A percentile compares a stretch with the other conserved stretches of the same genome.
These are phyloP conservation scores for Alfaro cultratus DNA, from an alignment of 2,797 vertebrate species.

Conservation along the genomic window DNA sequence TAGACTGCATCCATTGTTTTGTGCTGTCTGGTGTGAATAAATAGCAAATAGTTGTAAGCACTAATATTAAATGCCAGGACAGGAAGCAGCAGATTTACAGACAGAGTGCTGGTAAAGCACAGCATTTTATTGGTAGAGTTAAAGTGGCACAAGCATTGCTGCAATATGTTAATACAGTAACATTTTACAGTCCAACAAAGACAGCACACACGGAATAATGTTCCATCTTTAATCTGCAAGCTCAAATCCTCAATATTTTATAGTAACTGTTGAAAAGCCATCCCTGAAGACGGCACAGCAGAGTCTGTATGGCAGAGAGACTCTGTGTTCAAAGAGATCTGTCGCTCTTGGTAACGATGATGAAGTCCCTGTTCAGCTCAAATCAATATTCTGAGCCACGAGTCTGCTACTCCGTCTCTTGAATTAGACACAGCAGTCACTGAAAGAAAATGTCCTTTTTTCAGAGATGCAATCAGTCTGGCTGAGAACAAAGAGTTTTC, in stretches of 20 bases:
- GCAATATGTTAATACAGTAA: conserved; percentile 60
- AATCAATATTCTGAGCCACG: conserved; percentile 76
- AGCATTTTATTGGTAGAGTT: conserved; percentile 39
- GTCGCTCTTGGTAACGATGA: conserved; percentile 60
- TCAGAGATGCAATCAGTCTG: conserved; percentile 25
- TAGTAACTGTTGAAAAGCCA: conserved; percentile 48
- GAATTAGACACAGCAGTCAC: conserved; percentile 48
- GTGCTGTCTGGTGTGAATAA: conserved; percentile 28
- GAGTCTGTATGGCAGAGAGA: conserved; percentile 42
- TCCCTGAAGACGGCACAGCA: conserved; percentile 39
- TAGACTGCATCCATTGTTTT: conserved; percentile 59
- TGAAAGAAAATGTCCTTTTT: conserved; percentile 44
- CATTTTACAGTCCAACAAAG: conserved; percentile 34
- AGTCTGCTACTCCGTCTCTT: conserved; percentile 44
- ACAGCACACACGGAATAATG: conserved; percentile 28
- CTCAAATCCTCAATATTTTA: conserved; percentile 70
- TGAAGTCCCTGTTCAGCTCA: conserved; percentile 52
- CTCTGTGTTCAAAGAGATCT: conserved; percentile 36
- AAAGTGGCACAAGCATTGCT: conserved; percentile 39
- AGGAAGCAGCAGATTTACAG: conserved; percentile 18
- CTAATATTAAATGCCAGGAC: conserved; percentile 12
- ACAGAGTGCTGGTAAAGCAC: conserved; percentile 6
- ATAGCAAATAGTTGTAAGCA: conserved; percentile 3
- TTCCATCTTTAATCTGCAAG: conserved; percentile 68
- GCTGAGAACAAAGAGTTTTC: conserved; percentile 31